Percentiles rank a stretch among this genome's conserved stretches.
phyloP scores from a whole-genome alignment of 2,797 vertebrate species.

The Vireo griseus region DNA sequence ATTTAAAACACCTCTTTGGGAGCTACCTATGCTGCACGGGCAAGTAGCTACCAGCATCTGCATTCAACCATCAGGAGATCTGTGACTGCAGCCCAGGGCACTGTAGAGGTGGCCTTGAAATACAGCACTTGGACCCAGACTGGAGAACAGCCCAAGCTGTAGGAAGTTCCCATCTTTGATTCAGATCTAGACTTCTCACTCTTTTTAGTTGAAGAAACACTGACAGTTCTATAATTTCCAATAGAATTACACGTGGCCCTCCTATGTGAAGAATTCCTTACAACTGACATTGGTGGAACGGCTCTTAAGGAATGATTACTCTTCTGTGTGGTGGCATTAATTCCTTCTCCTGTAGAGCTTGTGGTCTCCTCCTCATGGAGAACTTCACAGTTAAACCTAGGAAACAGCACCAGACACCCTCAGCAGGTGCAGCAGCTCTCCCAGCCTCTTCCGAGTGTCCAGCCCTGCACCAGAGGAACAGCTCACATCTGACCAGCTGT shows the following conservation, averaged over 20 bases:
- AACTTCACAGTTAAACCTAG: background rate
- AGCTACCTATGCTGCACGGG: accelerated
- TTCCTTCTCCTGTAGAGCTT: background rate
- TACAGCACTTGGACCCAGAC: background rate
- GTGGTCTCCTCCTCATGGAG: background rate
- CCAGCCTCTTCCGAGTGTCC: background rate
- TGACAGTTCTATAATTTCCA: background rate
- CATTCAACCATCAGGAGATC: background rate
- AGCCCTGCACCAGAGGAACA: background rate
- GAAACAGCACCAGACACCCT: background rate
- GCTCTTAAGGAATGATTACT: background rate
- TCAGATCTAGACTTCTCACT: background rate
- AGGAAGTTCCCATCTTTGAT: background rate
- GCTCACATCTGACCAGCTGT: background rate
- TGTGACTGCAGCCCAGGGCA: background rate
- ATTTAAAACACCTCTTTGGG: background rate
- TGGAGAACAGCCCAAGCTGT: background rate
- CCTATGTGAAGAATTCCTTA: background rate
- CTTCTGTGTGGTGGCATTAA: accelerated
- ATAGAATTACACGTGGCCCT: background rate
- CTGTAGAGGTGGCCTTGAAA: background rate
- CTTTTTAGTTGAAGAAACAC: background rate
- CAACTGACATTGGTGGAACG: background rate
- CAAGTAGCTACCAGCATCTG: background rate
- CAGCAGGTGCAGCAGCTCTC: background rate